phyloP scores from a whole-genome alignment of 2,797 vertebrate species.

The Acridotheres tristis region DNA sequence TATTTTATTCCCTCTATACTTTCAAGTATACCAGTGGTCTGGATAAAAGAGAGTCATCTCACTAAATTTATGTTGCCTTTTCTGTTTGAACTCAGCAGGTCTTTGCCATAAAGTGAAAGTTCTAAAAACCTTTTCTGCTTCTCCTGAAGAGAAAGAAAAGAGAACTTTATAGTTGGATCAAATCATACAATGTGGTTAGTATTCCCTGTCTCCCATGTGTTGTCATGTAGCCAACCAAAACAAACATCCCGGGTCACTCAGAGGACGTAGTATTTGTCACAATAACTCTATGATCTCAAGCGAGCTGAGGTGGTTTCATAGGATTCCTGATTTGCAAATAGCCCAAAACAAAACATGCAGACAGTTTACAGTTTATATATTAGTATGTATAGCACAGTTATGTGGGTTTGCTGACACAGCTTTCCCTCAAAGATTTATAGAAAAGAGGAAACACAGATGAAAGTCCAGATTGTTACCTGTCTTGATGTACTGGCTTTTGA shows the following conservation, averaged over 20 bases:
- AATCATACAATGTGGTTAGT: neutral
- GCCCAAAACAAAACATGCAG: neutral
- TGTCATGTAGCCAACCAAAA: conserved; percentile 36
- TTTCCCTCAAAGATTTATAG: neutral
- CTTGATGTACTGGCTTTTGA: neutral
- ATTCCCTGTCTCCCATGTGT: neutral
- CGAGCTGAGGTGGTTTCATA: neutral
- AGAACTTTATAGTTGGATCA: neutral
- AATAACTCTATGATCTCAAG: neutral
- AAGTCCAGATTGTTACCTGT: neutral
- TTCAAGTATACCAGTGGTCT: neutral
- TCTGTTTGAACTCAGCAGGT: conserved; percentile 35
- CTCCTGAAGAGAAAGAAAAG: conserved; percentile 6
- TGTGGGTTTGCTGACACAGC: neutral
- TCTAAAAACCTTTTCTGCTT: conserved; percentile 9
- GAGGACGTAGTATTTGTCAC: neutral
- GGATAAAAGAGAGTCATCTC: neutral
- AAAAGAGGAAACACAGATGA: neutral
- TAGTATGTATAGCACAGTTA: neutral
- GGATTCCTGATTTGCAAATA: neutral
- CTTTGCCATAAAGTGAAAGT: conserved; percentile 7
- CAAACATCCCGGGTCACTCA: neutral
- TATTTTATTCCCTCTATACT: neutral
- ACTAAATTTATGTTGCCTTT: conserved; percentile 17
- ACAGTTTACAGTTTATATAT: neutral